Conservation (phyloP, 2,113 vertebrate species). For the Thamnaconus septentrionalis region DNA sequence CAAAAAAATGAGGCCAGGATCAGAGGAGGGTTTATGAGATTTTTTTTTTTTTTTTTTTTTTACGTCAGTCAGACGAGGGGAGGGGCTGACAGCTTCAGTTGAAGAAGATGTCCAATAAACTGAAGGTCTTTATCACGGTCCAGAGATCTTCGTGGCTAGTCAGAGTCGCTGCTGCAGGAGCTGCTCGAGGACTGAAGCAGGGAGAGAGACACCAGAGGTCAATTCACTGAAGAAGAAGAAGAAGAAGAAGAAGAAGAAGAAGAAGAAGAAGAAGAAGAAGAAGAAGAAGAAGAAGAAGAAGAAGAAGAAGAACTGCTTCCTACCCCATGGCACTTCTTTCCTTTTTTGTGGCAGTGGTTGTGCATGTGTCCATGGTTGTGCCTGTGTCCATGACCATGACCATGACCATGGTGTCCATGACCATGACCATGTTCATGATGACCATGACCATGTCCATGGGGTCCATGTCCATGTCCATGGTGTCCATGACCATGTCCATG, state of each 20-base stretch:
- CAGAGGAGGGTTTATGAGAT: too few species aligned
- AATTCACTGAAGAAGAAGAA: too few species aligned
- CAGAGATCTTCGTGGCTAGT: constrained; percentile 28
- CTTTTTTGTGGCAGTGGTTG: constrained; percentile 32
- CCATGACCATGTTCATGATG: background rate
- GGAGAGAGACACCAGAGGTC: too few species aligned
- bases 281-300: background rate
- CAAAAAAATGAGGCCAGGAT: too few species aligned
- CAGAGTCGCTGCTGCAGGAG: constrained; percentile 60
- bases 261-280: background rate
- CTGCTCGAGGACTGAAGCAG: constrained; percentile 48
- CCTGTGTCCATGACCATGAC: constrained; percentile 17
- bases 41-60: too few species aligned
- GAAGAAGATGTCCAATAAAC: too few species aligned
- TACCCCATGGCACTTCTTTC: constrained; percentile 26
- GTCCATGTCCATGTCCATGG: background rate
- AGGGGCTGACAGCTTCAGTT: too few species aligned
- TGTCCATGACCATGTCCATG: background rate
- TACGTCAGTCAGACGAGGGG: too few species aligned
- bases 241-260: too few species aligned
- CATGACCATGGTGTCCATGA: background rate
- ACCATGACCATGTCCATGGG: background rate
- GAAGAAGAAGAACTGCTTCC: background rate
- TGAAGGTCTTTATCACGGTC: background rate
- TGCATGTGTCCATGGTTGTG: constrained; percentile 12